Base-by-base conservation (phyloP, 1,140 invertebrate species). In the Hirudo medicinalis region DNA sequence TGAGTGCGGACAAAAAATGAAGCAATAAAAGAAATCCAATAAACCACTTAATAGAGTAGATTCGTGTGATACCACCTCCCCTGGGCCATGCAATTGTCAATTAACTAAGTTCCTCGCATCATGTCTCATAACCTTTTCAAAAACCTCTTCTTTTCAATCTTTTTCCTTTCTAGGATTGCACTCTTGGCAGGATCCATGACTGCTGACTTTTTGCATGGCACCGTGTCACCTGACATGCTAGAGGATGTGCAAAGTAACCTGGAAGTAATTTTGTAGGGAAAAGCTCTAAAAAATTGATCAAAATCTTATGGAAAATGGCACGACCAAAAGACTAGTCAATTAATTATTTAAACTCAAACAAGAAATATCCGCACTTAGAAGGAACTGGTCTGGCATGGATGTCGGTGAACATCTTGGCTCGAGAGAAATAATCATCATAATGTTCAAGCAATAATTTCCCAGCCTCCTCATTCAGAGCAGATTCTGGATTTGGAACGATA, bases 401-500 rank as follows among this genome's bases (percentile, higher is more conserved):
- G 85, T 94, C 91, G 54, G 91, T 94, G 87, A 92, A 93, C 88
- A 95, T 90, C 83, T 89, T 89, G 22, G 92, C 92, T 80, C 92
- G 84, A 78, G 89, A 87, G 17, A 87, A 91, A 83, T 94, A 94
- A 80, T 92, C 90, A 79, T 93, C 90, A 79, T 94, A 94, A 77
- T 90, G 88, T 82, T 94, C 91, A 75, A 94, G 82, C 71, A 94
- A 83, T 76, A 94, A 83, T 84, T 92, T 93, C 40, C 92, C 91
- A 72, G 92, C 92, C 84, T 94, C 91, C 84, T 93, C 91, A 81
- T 94, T 95, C 69, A 95, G 85, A 54, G 92, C 92, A 74, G 91
- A 94, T 84, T 95, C 92, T 2, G 92, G 88, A 86, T 95, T 95
- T 77, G 92, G 92, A 76, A 92, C 90, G 81, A 94, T 94, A 69